Evolutionary conservation across 1,140 invertebrate genomes (phyloP), one percentile per base, ranked within the genome.

Genomic region (Drosophila micromelanica): DNA sequence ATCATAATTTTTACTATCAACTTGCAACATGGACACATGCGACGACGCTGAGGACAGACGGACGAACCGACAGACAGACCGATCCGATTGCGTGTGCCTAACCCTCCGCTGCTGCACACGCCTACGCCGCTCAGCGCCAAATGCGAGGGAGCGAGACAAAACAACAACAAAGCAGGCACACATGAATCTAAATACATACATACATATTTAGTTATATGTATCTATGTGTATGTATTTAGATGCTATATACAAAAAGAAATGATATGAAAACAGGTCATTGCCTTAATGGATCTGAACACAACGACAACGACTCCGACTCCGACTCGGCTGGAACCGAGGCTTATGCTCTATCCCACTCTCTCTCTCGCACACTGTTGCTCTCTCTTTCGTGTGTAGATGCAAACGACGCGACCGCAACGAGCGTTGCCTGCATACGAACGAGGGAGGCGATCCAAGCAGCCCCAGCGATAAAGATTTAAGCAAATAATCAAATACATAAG

Each of bases 241-340:
- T 37, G n/a, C n/a, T n/a, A 45, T 35, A 48, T 48, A 23, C 5
- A 60, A 23, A 46, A 59, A 7, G 35, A 61, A 82, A 72, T 76
- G 81, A 90, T 90, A 90, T 90, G 81, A 90, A 90, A 90, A 90
- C 86, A 90, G 86, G 86, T 90, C 86, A 90, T 90, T 90, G 86
- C 86, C 86, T 90, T 90, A 90, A 90, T 90, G 86, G 86, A 90
- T 90, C 81, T 87, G 72, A 73, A 82, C 76, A 75, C 45, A 71
- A 70, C 52, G 48, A 46, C 65, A 43, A 38, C 4, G 7, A 38
- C 20, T 27, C 7, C 45, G n/a, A 15, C 45, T 61, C 45, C 45
- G 30, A 30, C 3, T 42, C 30, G 15, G 37, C 45, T 59, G 20
- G 55, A 9, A 57, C 45, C 54, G 40, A 52, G 37, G 20, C 13